A percentile compares a stretch with the other conserved stretches of the same genome.
These are phyloP conservation scores for Cephalopterus ornatus DNA, from an alignment of 2,113 vertebrate genomes.

Conservation along the genomic window DNA sequence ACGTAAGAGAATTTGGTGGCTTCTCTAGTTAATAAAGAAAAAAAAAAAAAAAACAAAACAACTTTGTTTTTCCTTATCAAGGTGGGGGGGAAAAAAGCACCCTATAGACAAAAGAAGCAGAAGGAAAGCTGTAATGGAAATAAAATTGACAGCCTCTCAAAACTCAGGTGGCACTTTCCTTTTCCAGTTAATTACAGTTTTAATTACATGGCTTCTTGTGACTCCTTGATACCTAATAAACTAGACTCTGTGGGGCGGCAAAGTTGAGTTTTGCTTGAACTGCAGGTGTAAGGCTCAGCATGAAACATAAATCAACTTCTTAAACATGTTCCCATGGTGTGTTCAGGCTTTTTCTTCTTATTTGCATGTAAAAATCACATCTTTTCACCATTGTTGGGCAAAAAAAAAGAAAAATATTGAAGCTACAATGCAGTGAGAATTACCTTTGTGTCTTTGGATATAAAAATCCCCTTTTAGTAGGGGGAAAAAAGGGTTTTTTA, in stretches of 20 bases:
- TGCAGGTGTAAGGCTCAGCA: constrained; percentile 83
- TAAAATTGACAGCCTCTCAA: constrained; percentile 85
- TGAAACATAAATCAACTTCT: constrained; percentile 83
- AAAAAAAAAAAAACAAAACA: neutral
- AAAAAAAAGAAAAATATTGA: constrained; percentile 10
- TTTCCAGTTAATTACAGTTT: constrained; percentile 84
- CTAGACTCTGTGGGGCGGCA: constrained; percentile 81
- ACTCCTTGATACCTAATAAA: constrained; percentile 88
- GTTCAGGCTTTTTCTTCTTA: constrained; percentile 74
- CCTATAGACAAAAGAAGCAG: constrained; percentile 69
- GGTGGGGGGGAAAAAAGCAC: neutral
- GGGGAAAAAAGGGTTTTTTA: neutral
- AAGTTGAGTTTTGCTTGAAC: constrained; percentile 83
- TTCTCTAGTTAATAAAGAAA: neutral
- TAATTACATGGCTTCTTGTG: constrained; percentile 85
- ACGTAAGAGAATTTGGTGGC: neutral
- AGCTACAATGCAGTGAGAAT: constrained; percentile 15
- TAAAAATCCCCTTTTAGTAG: constrained; percentile 38
- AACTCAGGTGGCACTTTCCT: constrained; percentile 86
- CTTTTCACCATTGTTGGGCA: constrained; percentile 67
- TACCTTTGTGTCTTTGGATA: constrained; percentile 47
- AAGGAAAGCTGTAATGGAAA: constrained; percentile 79
- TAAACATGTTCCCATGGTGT: constrained; percentile 78
- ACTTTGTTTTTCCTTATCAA: constrained; percentile 41
- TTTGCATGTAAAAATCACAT: constrained; percentile 72